Base-by-base conservation (phyloP, 92 coral and sea anemone genomes). In the Parazoanthus swiftii region DNA sequence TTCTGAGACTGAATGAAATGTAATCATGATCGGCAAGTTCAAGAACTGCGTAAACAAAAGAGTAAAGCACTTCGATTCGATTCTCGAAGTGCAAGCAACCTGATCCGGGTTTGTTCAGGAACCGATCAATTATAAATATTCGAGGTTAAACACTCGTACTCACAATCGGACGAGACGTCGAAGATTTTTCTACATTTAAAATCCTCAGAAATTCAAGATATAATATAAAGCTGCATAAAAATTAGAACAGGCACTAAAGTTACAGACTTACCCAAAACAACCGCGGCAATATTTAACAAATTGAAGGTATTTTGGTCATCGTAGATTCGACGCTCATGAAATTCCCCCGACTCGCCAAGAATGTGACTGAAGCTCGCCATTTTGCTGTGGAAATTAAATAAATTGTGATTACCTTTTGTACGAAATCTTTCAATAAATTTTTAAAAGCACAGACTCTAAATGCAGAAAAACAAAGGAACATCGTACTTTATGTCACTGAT, bases 271-370 rank as follows among this genome's bases (percentile, higher is more conserved):
- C 99, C 98, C 25, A 95, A 86, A 38, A 92, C 95, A 79, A 92
- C 98, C 37, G 95, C 95, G 39, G 95, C 95, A 11, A 95, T 92
- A 91, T 92, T 93, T 38, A 97, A 88, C 76, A 97, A 79, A 76
- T 93, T 95, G 77, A 93, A 89, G 33, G 98, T 95, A 83, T 95
- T 94, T 90, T 97, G 97, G 73, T 97, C 99, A 80, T 97, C 98
- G 48, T 97, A 97, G 74, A 97, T 95, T 80, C 99, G 91, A 82
- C 99, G 91, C 89, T 97, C 98, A 80, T 90, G 95, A 89, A 97
- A 97, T 80, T 91, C 96, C 50, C 92, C 89, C 44, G 94, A 77
- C 63, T 97, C 98, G 72, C 98, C 98, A 8, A 92, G 95, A 50
- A 84, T 68, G 11, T 84, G 87, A 74, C 92, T 93, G 58, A 97